These are phyloP conservation scores for Torymus auratus DNA, from an alignment of 2,888 invertebrate species.

Conservation along the genomic window DNA sequence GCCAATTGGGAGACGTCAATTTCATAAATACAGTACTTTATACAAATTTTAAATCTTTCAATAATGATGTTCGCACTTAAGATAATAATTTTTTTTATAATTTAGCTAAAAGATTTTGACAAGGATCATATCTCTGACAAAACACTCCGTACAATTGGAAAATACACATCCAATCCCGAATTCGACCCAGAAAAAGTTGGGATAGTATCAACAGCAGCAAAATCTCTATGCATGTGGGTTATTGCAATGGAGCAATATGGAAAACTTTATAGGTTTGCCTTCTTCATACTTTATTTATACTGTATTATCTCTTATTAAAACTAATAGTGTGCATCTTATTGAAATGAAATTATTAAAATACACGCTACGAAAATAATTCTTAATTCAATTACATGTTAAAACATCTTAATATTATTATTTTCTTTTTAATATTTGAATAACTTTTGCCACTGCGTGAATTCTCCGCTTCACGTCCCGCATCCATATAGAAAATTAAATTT, in stretches of 20 bases:
- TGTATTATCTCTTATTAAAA: no score
- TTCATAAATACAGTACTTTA: slow-evolving; percentile 75
- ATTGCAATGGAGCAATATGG: slow-evolving; percentile 94
- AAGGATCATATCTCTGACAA: slow-evolving; percentile 92
- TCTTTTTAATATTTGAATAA: no score
- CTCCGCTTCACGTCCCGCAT: no score
- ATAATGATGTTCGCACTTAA: no score
- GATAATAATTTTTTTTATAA: slow-evolving; percentile 50
- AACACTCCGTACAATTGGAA: slow-evolving; percentile 87
- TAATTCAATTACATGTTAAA: no score
- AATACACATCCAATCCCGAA: slow-evolving; percentile 88
- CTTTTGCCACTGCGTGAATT: no score
- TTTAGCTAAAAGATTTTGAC: slow-evolving; percentile 88
- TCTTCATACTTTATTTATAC: slow-evolving; percentile 1
- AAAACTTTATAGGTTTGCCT: slow-evolving; percentile 85
- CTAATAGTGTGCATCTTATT: no score
- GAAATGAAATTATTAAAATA: no score
- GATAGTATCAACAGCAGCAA: slow-evolving; percentile 89
- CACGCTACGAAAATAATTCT: no score
- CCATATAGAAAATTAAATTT: no score
- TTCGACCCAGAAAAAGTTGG: slow-evolving; percentile 93
- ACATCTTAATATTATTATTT: no score
- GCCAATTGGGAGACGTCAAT: slow-evolving; percentile 88
- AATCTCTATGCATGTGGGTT: slow-evolving; percentile 93
- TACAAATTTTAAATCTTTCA: not conserved